Percentiles rank a stretch among this genome's conserved stretches.
Conservation (phyloP, 2,888 invertebrate species). For the Chrysomela aeneicollis region DNA sequence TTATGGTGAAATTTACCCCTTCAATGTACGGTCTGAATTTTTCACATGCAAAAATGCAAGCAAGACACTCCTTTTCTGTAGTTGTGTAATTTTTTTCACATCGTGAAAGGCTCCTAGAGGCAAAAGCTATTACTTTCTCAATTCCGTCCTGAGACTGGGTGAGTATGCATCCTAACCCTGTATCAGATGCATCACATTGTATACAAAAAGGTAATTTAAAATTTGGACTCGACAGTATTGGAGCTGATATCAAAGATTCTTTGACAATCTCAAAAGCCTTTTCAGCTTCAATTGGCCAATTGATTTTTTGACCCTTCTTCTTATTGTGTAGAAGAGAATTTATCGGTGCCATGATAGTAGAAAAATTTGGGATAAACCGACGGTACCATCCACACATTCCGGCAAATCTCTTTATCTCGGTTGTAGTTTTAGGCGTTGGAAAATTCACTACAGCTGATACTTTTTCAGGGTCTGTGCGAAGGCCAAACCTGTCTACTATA, state of each 20-base stretch:
- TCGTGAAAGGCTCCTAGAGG: too few relatives aligned
- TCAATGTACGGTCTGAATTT: too few relatives aligned
- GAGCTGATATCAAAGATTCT: not conserved
- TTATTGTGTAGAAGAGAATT: not conserved
- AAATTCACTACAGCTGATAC: not conserved
- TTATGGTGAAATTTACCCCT: too few relatives aligned
- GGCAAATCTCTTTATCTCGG: not conserved
- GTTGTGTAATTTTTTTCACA: too few relatives aligned
- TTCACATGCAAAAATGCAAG: too few relatives aligned
- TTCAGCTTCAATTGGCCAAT: not conserved
- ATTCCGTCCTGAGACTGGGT: too few relatives aligned
- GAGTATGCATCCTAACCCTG: not conserved
- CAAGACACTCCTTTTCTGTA: too few relatives aligned
- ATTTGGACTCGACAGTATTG: not conserved
- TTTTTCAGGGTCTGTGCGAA: not conserved
- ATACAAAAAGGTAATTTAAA: too few relatives aligned
- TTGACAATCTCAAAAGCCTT: not conserved
- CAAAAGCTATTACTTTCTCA: too few relatives aligned
- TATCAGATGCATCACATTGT: not conserved
- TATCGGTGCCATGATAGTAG: not conserved
- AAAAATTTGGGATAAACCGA: not conserved
- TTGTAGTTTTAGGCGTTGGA: not conserved
- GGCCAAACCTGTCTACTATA: not conserved
- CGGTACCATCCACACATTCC: constrained; percentile 11
- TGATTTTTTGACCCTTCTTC: not conserved